A percentile compares a stretch with the other conserved stretches of the same genome.
These are phyloP conservation scores for Imbricaverruca yamaguchii DNA, from an alignment of 2,888 invertebrate species.

Conservation along the genomic window DNA sequence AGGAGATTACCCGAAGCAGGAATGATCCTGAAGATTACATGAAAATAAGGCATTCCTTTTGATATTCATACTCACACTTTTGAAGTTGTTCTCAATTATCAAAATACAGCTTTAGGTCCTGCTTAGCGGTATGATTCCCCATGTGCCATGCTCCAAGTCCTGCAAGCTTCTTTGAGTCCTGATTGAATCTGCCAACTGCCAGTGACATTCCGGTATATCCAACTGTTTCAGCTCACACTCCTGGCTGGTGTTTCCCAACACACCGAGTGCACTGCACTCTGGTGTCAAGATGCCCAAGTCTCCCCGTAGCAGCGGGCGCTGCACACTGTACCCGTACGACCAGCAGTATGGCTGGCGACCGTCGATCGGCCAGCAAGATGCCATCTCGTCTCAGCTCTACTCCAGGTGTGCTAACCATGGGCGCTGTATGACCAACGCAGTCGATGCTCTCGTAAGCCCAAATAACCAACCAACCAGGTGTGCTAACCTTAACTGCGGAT, in stretches of 20 bases:
- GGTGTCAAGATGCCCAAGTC: neutral
- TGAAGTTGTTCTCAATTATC: too few relatives aligned
- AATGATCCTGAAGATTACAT: too few relatives aligned
- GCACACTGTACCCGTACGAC: constrained; percentile 10
- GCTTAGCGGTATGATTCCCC: too few relatives aligned
- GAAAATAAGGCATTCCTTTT: too few relatives aligned
- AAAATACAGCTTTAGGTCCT: too few relatives aligned
- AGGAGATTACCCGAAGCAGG: too few relatives aligned
- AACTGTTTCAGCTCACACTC: neutral
- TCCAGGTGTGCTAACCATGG: neutral
- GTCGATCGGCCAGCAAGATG: neutral
- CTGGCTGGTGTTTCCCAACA: neutral
- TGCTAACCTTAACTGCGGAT: neutral
- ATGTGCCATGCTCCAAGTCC: too few relatives aligned
- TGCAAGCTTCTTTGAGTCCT: neutral
- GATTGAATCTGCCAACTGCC: neutral
- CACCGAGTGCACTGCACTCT: neutral
- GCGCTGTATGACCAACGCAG: too few relatives aligned
- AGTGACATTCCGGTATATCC: neutral
- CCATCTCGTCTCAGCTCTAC: constrained; percentile 12
- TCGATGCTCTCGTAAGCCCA: too few relatives aligned
- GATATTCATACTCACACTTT: too few relatives aligned
- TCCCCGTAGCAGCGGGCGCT: neutral
- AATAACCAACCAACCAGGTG: too few relatives aligned
- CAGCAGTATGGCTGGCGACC: constrained; percentile 12